These are phyloP conservation scores for Euphydryas editha DNA, from an alignment of 2,888 invertebrate genomes.

Conservation along the genomic window DNA sequence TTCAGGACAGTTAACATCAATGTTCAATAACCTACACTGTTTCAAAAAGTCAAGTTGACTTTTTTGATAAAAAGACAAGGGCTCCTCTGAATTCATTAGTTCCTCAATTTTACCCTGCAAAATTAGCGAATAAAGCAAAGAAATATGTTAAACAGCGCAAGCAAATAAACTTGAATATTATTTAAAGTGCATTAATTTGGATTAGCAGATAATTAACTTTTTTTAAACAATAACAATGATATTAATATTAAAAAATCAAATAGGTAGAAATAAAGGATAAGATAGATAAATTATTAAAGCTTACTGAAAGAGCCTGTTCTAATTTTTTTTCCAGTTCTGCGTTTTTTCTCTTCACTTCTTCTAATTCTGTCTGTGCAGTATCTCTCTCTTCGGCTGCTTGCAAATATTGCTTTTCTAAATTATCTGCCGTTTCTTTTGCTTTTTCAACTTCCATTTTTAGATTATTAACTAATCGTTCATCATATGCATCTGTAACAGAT, in stretches of 20 bases:
- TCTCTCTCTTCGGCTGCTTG: conserved; percentile 90
- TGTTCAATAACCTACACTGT: conserved; percentile 75
- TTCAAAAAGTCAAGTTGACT: conserved; percentile 76
- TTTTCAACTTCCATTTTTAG: conserved; percentile 90
- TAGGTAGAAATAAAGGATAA: neutral
- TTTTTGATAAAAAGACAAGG: conserved; percentile 76
- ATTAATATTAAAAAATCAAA: neutral
- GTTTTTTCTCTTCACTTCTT: conserved; percentile 91
- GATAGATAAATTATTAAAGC: conserved; percentile 16
- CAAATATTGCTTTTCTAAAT: conserved; percentile 91
- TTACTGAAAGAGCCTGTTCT: conserved; percentile 86
- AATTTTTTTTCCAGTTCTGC: conserved; percentile 90
- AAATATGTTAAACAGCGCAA: conserved; percentile 27
- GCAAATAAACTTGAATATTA: neutral
- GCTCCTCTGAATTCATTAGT: conserved; percentile 64
- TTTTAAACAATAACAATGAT: neutral
- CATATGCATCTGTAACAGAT: conserved; percentile 82
- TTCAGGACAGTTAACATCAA: conserved; percentile 71
- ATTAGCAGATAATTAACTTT: neutral
- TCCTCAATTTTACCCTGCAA: conserved; percentile 71
- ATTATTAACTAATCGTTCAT: conserved; percentile 86
- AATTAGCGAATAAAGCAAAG: conserved; percentile 55
- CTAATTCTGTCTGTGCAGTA: conserved; percentile 88
- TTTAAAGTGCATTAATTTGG: neutral
- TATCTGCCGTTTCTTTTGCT: conserved; percentile 90